phyloP scores from a whole-genome alignment of 2,888 invertebrate species.

The Creontiades dilutus region DNA sequence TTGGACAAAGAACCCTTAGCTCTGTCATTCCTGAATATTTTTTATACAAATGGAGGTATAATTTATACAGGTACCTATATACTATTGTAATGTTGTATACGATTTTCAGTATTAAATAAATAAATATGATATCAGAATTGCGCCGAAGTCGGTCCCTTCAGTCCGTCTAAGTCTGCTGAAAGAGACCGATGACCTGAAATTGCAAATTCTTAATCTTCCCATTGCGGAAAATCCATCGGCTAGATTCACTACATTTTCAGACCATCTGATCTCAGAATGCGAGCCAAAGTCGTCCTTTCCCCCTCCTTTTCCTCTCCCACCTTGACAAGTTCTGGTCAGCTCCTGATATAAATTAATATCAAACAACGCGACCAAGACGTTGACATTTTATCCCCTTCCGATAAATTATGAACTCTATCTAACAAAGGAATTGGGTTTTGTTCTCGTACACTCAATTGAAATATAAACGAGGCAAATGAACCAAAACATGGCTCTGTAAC shows the following conservation, averaged over 20 bases:
- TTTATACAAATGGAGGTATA: no score
- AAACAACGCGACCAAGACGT: conserved; percentile 1
- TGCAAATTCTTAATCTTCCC: no score
- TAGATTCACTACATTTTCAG: neutral
- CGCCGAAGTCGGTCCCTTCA: no score
- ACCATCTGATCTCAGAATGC: neutral
- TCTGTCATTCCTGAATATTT: no score
- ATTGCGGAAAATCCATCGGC: no score
- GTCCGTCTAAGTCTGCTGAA: no score
- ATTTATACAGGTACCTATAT: no score
- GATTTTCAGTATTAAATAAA: no score
- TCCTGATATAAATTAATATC: conserved; percentile 10
- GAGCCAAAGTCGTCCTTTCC: neutral
- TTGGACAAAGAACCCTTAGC: no score
- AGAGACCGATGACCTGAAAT: no score
- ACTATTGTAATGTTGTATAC: no score
- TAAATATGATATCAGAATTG: no score
- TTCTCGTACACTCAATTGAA: neutral
- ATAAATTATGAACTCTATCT: conserved; percentile 5
- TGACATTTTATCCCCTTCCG: neutral
- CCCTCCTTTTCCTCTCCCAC: neutral
- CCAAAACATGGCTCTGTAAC: neutral
- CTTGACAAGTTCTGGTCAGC: neutral
- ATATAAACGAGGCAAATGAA: neutral
- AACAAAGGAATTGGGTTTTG: neutral